Evolutionary conservation across 2,113 vertebrate genomes (phyloP).

Genomic region (Apodemus speciosus): DNA sequence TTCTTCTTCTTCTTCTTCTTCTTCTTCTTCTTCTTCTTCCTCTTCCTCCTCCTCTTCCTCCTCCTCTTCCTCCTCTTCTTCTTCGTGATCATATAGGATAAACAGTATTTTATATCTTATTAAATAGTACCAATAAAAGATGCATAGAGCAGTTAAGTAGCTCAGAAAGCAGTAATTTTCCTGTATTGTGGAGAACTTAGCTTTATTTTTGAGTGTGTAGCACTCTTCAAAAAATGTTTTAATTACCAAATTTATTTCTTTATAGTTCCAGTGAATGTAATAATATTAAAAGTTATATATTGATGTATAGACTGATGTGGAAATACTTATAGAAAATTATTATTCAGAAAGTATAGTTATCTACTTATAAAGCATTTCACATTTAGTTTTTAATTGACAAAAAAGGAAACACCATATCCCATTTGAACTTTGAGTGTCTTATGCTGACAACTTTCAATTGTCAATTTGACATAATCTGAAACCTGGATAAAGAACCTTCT

Average conservation of each 20-base stretch:
- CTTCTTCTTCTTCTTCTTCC: no score
- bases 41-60: no score
- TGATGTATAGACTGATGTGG: not conserved
- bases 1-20: not conserved
- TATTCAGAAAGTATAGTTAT: not conserved
- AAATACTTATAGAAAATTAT: not conserved
- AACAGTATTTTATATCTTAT: not conserved
- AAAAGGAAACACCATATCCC: not conserved
- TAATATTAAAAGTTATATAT: not conserved
- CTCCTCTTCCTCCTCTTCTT: not conserved
- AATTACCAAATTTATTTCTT: not conserved
- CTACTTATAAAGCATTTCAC: not conserved
- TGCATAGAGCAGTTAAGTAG: not conserved
- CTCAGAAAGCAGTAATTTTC: not conserved
- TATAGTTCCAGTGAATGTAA: not conserved
- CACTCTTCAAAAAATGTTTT: not conserved
- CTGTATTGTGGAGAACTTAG: not conserved
- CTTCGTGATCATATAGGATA: not conserved
- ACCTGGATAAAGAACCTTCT: not conserved
- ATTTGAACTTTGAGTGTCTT: slow-evolving; percentile 7
- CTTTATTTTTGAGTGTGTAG: not conserved
- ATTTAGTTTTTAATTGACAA: not conserved
- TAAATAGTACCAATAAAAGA: not conserved
- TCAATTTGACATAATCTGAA: not conserved
- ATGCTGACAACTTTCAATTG: not conserved